A percentile compares a stretch with the other conserved stretches of the same genome.
phyloP scores from a whole-genome alignment of 2,888 invertebrate genomes.

The Chirona hameri region DNA sequence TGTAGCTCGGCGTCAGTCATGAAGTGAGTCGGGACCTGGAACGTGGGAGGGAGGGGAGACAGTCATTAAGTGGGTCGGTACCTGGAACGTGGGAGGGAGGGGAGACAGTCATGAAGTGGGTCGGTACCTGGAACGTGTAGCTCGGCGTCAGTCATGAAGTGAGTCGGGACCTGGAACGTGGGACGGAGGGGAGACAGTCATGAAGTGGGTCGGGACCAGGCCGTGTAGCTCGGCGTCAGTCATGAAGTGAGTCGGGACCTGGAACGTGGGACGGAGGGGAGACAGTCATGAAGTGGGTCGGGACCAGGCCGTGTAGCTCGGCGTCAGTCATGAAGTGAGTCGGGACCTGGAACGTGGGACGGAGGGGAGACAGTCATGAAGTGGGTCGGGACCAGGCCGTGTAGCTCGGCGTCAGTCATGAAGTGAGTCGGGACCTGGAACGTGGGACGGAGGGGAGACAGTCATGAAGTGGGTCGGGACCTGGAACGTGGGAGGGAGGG shows the following conservation, averaged over 20 bases:
- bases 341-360: background rate
- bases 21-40: background rate
- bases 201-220: too few species aligned
- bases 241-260: background rate
- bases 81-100: too few species aligned
- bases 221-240: background rate
- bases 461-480: background rate
- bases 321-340: too few species aligned
- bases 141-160: background rate
- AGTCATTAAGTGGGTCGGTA: too few species aligned
- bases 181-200: too few species aligned
- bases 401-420: too few species aligned
- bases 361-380: background rate
- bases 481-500: background rate
- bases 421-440: too few species aligned
- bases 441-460: background rate
- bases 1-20: background rate
- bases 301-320: constrained; percentile 2
- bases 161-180: background rate
- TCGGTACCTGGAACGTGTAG: background rate
- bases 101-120: too few species aligned
- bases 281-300: too few species aligned
- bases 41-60: too few species aligned
- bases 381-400: background rate
- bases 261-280: background rate